Evolutionary conservation across 2,113 vertebrate genomes (phyloP).

Genomic region (Gila orcuttii): DNA sequence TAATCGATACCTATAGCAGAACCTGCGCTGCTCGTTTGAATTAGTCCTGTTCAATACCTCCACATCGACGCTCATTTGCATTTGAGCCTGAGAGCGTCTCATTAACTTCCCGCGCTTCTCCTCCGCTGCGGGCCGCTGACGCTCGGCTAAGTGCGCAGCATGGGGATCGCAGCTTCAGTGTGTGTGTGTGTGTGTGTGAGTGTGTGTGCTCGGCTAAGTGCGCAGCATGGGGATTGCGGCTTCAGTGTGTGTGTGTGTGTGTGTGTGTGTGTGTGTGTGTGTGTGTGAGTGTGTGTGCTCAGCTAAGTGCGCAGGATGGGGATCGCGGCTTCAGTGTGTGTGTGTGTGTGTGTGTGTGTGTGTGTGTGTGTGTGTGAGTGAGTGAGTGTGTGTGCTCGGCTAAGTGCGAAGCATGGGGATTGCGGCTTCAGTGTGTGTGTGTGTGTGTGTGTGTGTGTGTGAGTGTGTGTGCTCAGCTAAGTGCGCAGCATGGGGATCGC

Average conservation of each 20-base stretch:
- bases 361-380: too few relatives aligned
- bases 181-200: too few relatives aligned
- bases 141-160: constrained; percentile 25
- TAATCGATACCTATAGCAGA: constrained; percentile 19
- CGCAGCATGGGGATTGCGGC: not conserved
- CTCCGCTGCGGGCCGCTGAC: constrained; percentile 20
- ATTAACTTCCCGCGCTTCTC: constrained; percentile 29
- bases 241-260: too few relatives aligned
- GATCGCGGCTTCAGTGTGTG: not conserved
- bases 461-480: constrained; percentile 14
- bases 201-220: not conserved
- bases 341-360: too few relatives aligned
- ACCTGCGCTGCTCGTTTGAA: not conserved
- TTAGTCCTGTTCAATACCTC: not conserved
- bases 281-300: not conserved
- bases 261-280: too few relatives aligned
- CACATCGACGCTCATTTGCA: constrained; percentile 4
- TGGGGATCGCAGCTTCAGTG: not conserved
- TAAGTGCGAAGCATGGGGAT: constrained; percentile 24
- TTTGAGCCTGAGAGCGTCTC: constrained; percentile 28
- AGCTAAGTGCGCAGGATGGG: constrained; percentile 20
- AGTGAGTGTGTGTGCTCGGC: not conserved
- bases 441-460: too few relatives aligned
- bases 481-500: not conserved
- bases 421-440: too few relatives aligned